Percentiles rank a stretch among this genome's conserved stretches.
phyloP scores from a whole-genome alignment of 2,113 vertebrate species.

The Scomber colias region DNA sequence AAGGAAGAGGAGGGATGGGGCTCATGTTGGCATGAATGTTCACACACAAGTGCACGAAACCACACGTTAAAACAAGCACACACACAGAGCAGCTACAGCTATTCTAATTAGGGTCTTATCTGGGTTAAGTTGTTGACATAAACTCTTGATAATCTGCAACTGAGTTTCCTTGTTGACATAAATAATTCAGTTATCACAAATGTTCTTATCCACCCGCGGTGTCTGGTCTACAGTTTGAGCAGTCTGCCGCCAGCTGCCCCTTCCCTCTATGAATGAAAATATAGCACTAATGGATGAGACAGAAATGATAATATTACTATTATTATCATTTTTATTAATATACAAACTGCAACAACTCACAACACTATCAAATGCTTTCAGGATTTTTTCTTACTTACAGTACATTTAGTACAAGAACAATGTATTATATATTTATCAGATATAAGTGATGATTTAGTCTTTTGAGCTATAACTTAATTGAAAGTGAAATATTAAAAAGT shows the following conservation, averaged over 20 bases:
- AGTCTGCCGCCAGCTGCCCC: neutral
- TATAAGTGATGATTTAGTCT: too few relatives aligned
- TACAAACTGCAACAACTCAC: too few relatives aligned
- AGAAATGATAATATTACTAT: neutral
- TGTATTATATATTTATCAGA: too few relatives aligned
- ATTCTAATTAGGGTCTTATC: constrained; percentile 33
- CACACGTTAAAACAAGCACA: neutral
- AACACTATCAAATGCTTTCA: too few relatives aligned
- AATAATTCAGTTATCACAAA: constrained; percentile 31
- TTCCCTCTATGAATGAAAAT: neutral
- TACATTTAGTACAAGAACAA: too few relatives aligned
- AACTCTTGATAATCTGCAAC: constrained; percentile 35
- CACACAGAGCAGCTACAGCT: constrained; percentile 1
- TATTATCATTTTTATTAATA: neutral
- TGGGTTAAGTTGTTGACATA: constrained; percentile 32
- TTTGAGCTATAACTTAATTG: too few relatives aligned
- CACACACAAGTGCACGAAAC: neutral
- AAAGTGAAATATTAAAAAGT: too few relatives aligned
- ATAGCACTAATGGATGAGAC: too few relatives aligned
- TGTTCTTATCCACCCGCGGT: constrained; percentile 25
- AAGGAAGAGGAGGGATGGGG: constrained; percentile 7
- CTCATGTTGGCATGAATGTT: constrained; percentile 6
- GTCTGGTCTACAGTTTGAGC: neutral
- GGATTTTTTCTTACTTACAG: too few relatives aligned
- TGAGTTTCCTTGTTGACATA: constrained; percentile 26